Conservation (phyloP, 2,797 vertebrate species). For the Trichosurus vulpecula region DNA sequence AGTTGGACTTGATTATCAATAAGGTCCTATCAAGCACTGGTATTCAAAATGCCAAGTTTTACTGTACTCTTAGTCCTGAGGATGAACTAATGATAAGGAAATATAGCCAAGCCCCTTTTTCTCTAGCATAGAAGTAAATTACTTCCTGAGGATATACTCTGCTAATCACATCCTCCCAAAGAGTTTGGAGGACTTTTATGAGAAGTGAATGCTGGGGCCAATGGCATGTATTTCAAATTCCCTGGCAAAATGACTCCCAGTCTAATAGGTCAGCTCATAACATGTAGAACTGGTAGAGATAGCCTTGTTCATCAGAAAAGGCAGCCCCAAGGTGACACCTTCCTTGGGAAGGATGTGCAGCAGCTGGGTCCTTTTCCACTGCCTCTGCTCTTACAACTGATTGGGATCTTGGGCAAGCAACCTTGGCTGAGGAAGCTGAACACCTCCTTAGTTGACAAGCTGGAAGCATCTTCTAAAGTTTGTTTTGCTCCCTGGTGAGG, state of each 20-base stretch:
- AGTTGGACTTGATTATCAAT: background rate
- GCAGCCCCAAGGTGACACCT: too few species aligned
- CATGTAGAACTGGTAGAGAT: background rate
- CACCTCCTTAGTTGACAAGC: background rate
- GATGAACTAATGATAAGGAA: constrained; percentile 42
- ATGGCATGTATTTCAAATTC: constrained; percentile 43
- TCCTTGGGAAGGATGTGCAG: background rate
- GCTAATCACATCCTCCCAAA: background rate
- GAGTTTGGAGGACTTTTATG: background rate
- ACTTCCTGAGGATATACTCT: constrained; percentile 2
- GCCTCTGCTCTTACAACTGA: background rate
- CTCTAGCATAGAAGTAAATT: background rate
- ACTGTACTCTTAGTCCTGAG: background rate
- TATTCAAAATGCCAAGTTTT: constrained; percentile 6
- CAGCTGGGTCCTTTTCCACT: background rate
- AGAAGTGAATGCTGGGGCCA: background rate
- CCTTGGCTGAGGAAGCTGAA: background rate
- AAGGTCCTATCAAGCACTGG: background rate
- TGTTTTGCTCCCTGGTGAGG: background rate
- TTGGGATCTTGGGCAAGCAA: background rate
- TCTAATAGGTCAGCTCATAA: constrained; percentile 21
- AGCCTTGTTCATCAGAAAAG: too few species aligned
- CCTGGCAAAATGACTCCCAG: constrained; percentile 27
- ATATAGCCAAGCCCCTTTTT: background rate
- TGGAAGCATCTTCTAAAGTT: background rate